These are phyloP conservation scores for Chelon auratus DNA, from an alignment of 2,797 vertebrate genomes.

Conservation along the genomic window DNA sequence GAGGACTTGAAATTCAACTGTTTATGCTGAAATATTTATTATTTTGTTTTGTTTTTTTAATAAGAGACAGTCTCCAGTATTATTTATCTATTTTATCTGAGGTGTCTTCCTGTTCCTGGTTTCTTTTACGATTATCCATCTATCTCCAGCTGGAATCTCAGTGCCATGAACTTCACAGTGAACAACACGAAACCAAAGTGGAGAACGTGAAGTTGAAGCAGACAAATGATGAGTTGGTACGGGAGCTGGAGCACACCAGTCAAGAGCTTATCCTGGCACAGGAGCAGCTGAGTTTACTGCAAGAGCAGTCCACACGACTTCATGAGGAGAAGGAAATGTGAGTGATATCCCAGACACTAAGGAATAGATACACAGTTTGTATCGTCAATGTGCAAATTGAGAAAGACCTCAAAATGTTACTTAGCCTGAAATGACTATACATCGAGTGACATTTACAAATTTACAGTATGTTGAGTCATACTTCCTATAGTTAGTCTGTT, in stretches of 20 bases:
- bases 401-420: too few species aligned
- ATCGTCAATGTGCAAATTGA: background rate
- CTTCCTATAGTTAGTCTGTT: background rate
- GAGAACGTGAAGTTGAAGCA: conserved; percentile 92
- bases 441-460: background rate
- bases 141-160: conserved; percentile 87
- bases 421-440: background rate
- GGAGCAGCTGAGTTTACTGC: conserved; percentile 88
- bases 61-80: background rate
- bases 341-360: conserved; percentile 58
- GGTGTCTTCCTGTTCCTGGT: background rate
- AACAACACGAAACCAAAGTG: conserved; percentile 88
- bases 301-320: conserved; percentile 86
- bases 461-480: background rate
- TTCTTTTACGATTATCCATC: background rate
- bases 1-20: too few species aligned
- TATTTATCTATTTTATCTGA: background rate
- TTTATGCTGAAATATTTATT: too few species aligned
- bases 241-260: conserved; percentile 87
- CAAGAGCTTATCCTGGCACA: conserved; percentile 87
- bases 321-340: conserved; percentile 93
- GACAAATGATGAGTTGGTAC: conserved; percentile 88
- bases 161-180: conserved; percentile 87
- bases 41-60: too few species aligned
- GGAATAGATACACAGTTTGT: background rate